phyloP scores from a whole-genome alignment of 2,888 invertebrate species.

The Agrotis segetum region DNA sequence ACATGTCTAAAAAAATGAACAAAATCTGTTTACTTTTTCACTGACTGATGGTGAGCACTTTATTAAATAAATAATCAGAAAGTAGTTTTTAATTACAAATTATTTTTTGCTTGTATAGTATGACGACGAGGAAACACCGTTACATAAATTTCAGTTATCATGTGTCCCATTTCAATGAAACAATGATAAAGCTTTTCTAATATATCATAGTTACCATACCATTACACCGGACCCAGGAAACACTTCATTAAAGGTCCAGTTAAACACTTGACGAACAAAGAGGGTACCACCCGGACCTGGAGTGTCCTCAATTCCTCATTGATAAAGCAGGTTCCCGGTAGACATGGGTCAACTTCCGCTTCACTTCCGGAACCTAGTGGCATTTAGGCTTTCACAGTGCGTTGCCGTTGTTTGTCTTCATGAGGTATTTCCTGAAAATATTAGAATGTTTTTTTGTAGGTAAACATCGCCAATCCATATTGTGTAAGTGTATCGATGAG shows the following conservation, averaged over 20 bases:
- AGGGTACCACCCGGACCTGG: constrained; percentile 24
- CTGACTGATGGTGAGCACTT: too few species aligned
- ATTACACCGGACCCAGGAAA: constrained; percentile 15
- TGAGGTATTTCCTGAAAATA: constrained; percentile 2
- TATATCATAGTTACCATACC: too few species aligned
- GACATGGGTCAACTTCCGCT: constrained; percentile 19
- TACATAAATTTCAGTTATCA: too few species aligned
- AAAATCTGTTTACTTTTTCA: too few species aligned
- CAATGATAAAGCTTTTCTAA: too few species aligned
- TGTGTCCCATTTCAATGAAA: too few species aligned
- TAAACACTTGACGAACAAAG: neutral
- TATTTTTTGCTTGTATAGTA: too few species aligned
- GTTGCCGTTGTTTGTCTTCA: neutral
- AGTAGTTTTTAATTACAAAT: too few species aligned
- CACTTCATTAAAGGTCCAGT: neutral
- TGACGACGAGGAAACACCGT: too few species aligned
- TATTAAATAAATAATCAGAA: too few species aligned
- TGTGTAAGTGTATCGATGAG: too few species aligned
- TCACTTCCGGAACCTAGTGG: constrained; percentile 5
- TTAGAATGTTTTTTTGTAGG: neutral
- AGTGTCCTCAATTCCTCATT: neutral
- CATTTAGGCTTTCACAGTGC: neutral
- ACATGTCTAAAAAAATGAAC: too few species aligned
- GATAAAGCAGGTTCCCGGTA: constrained; percentile 11
- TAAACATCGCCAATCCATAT: neutral